A percentile compares a stretch with the other conserved stretches of the same genome.
phyloP scores from a whole-genome alignment of 1,140 invertebrate genomes.

The Rhopalosiphum padi region DNA sequence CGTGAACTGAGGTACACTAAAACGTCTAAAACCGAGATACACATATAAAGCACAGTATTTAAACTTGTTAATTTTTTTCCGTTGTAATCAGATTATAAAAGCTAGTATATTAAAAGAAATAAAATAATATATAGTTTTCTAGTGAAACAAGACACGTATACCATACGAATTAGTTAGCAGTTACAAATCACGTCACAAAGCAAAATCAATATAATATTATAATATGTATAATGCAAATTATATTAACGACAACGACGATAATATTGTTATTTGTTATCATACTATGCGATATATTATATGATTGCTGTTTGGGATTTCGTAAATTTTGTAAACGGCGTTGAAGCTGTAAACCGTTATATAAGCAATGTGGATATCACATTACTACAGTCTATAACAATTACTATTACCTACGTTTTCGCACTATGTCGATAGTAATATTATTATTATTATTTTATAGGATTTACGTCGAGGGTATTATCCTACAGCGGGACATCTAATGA shows the following conservation, averaged over 20 bases:
- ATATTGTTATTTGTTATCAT: not conserved
- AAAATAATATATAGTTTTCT: no score
- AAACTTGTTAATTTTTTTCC: no score
- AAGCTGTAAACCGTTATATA: not conserved
- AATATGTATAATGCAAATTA: not conserved
- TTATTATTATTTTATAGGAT: not conserved
- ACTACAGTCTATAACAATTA: not conserved
- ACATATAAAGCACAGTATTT: no score
- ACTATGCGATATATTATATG: not conserved
- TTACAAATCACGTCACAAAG: not conserved
- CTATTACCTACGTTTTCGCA: not conserved
- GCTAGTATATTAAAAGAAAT: no score
- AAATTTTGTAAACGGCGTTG: not conserved
- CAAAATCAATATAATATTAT: not conserved
- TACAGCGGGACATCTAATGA: not conserved
- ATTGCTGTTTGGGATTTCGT: not conserved
- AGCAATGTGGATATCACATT: not conserved
- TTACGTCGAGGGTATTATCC: not conserved
- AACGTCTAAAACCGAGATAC: no score
- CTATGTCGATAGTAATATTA: constrained; percentile 6
- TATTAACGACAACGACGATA: not conserved
- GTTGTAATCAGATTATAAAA: no score
- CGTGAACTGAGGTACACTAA: no score
- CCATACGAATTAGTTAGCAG: no score
- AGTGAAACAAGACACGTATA: no score